phyloP scores from a whole-genome alignment of 2,888 invertebrate genomes.

The Tinea pellionella region DNA sequence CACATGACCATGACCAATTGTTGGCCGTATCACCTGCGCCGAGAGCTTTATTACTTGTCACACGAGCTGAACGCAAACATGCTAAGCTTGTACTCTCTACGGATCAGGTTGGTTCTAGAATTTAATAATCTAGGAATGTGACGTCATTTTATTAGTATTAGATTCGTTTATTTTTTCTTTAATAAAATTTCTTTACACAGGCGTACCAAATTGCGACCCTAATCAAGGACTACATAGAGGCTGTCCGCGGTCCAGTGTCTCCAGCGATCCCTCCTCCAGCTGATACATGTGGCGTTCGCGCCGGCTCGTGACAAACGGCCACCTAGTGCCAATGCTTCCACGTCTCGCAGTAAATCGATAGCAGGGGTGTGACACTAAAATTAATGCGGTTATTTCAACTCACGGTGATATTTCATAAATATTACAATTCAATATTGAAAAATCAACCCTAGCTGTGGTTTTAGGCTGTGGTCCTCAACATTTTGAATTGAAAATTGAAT shows the following conservation, averaged over 20 bases:
- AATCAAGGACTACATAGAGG: conserved; percentile 84
- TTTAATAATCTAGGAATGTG: too few relatives aligned
- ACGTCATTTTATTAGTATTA: not conserved
- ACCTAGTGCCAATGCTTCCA: conserved; percentile 69
- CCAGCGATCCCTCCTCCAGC: conserved; percentile 41
- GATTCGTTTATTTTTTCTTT: not conserved
- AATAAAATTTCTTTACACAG: conserved; percentile 53
- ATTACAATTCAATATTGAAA: not conserved
- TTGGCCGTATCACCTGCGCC: conserved; percentile 92
- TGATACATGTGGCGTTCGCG: conserved; percentile 22
- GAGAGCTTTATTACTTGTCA: conserved; percentile 93
- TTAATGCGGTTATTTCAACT: not conserved
- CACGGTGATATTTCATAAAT: not conserved
- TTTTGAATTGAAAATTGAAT: not conserved
- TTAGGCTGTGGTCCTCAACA: not conserved
- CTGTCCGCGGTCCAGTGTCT: conserved; percentile 61
- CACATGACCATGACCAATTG: conserved; percentile 90
- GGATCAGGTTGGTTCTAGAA: conserved; percentile 78
- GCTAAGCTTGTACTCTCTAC: conserved; percentile 95
- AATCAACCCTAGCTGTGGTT: not conserved
- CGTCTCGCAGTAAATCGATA: conserved; percentile 43
- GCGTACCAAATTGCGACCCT: conserved; percentile 94
- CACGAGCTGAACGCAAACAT: conserved; percentile 89
- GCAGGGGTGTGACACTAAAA: not conserved
- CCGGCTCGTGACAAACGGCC: conserved; percentile 54